Percentiles rank a stretch among this genome's conserved stretches.
These are phyloP conservation scores for Drosophila sordidapex DNA, from an alignment of 2,888 invertebrate genomes.

Conservation along the genomic window DNA sequence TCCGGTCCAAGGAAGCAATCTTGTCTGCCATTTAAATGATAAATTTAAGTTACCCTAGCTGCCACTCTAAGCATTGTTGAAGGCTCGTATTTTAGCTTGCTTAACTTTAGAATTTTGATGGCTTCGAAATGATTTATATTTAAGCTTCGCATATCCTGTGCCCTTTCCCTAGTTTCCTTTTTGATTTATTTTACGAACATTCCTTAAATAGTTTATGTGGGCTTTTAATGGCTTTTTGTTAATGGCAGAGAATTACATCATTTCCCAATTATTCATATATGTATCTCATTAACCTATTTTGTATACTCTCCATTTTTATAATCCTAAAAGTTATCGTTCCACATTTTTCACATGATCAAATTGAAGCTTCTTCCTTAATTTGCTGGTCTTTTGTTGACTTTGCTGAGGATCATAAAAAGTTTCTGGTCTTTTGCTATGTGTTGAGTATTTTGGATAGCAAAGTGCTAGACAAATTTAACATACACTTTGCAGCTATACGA, in stretches of 20 bases:
- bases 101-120: background rate
- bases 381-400: background rate
- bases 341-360: background rate
- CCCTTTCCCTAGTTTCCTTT: background rate
- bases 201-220: background rate
- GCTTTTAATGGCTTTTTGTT: background rate
- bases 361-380: background rate
- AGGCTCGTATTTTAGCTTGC: background rate
- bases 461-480: slow-evolving; percentile 1
- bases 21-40: slow-evolving; percentile 6
- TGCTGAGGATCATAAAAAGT: slow-evolving; percentile 1
- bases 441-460: background rate
- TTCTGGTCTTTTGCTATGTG: background rate
- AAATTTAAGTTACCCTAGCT: slow-evolving; percentile 31
- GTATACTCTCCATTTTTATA: background rate
- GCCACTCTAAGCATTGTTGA: background rate
- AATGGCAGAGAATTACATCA: background rate
- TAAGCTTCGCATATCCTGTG: background rate
- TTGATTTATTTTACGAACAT: background rate
- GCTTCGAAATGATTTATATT: background rate
- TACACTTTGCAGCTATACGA: slow-evolving; percentile 1
- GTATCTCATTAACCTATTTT: background rate
- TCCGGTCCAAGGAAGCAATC: slow-evolving; percentile 28
- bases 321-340: background rate
- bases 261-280: background rate